Conservation (phyloP, 2,113 vertebrate species). For the Chaetodon trifascialis region DNA sequence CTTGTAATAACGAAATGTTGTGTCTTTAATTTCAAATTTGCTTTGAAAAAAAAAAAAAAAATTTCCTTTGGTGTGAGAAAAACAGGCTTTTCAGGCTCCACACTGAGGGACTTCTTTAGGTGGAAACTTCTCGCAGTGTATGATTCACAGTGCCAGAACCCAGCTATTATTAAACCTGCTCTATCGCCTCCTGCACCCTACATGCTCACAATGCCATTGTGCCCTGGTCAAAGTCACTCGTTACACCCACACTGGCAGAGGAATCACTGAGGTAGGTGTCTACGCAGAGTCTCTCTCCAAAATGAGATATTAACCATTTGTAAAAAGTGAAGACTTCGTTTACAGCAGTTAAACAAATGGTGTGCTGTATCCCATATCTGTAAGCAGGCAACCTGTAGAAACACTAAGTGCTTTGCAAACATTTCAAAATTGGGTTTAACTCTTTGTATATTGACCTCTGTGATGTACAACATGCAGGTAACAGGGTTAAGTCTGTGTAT, state of each 20-base stretch:
- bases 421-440: neutral
- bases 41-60: neutral
- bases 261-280: constrained; percentile 37
- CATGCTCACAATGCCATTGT: constrained; percentile 55
- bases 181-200: neutral
- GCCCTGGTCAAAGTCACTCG: constrained; percentile 51
- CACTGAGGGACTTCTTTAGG: neutral
- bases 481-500: neutral
- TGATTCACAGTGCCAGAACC: constrained; percentile 21
- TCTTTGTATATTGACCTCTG: neutral
- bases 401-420: neutral
- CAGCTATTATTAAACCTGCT: constrained; percentile 61
- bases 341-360: neutral
- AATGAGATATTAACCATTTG: constrained; percentile 23
- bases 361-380: neutral
- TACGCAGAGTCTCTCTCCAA: constrained; percentile 9
- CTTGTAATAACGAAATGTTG: neutral
- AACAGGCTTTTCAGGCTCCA: neutral
- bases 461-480: neutral
- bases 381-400: neutral
- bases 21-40: neutral
- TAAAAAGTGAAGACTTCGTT: constrained; percentile 8
- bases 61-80: neutral
- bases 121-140: constrained; percentile 35
- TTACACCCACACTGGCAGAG: constrained; percentile 47